Percentiles rank a stretch among this genome's conserved stretches.
Evolutionary conservation across 2,113 vertebrate species (phyloP).

Genomic region (Halcyon senegalensis): DNA sequence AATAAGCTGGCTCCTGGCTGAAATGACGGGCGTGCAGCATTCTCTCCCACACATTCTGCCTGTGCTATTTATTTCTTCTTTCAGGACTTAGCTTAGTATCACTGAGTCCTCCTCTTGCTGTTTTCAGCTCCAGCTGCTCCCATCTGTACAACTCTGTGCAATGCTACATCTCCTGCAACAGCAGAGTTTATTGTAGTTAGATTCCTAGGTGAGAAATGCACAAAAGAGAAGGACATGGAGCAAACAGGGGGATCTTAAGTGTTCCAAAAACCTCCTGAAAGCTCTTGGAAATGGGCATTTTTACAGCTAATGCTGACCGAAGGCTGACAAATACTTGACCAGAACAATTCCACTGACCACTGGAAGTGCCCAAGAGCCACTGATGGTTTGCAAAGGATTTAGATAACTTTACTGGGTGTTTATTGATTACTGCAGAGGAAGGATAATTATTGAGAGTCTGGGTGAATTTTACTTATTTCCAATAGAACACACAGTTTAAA

Average conservation of each 20-base stretch:
- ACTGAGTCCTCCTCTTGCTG: background rate
- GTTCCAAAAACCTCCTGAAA: background rate
- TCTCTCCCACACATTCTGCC: background rate
- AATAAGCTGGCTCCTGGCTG: background rate
- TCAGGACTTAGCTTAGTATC: background rate
- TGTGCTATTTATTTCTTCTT: background rate
- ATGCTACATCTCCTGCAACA: background rate
- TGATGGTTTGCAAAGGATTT: background rate
- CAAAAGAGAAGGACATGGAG: background rate
- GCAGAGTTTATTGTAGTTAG: background rate
- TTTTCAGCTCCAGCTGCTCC: constrained; percentile 35
- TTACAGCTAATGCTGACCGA: background rate
- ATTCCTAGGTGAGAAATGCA: background rate
- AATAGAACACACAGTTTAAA: background rate
- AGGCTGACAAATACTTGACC: background rate
- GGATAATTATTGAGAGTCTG: background rate
- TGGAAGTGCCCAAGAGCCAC: background rate
- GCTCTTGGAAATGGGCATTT: background rate
- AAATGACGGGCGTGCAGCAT: background rate
- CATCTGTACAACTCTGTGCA: background rate
- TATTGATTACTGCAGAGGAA: background rate
- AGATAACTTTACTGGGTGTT: background rate
- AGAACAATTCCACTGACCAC: background rate
- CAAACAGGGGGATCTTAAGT: background rate
- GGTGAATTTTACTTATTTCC: background rate